Conservation (phyloP, 30 jellyfish, hydroid and myxozoan genomes). For the Morbakka virulenta region DNA sequence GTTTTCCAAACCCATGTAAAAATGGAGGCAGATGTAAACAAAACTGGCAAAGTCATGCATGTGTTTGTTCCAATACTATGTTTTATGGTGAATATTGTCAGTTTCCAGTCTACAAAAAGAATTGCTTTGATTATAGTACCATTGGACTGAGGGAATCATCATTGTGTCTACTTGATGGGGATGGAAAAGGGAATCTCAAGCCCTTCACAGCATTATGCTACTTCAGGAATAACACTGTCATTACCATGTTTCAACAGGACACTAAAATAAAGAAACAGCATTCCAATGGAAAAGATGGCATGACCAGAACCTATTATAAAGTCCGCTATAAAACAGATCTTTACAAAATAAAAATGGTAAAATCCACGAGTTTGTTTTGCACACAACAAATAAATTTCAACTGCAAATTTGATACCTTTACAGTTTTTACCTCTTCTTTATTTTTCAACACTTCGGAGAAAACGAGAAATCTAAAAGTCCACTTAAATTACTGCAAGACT, state of each 20-base stretch:
- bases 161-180: slow-evolving; percentile 56
- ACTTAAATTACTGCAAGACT: background rate
- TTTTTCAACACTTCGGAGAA: background rate
- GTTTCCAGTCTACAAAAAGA: slow-evolving; percentile 54
- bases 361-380: background rate
- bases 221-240: slow-evolving; percentile 3
- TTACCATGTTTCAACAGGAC: slow-evolving; percentile 68
- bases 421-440: background rate
- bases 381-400: background rate
- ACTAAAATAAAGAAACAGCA: slow-evolving; percentile 22
- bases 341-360: background rate
- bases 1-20: slow-evolving; percentile 85
- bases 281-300: no score
- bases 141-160: slow-evolving; percentile 49
- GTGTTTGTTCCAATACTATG: slow-evolving; percentile 70
- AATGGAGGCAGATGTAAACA: slow-evolving; percentile 85
- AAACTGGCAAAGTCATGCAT: slow-evolving; percentile 60
- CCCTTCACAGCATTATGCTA: slow-evolving; percentile 69
- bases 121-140: slow-evolving; percentile 44
- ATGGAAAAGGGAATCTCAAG: slow-evolving; percentile 56
- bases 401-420: background rate
- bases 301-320: no score
- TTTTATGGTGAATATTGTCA: slow-evolving; percentile 75
- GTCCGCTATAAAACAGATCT: background rate
- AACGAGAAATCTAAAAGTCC: background rate